A percentile compares a stretch with the other conserved stretches of the same genome.
These are phyloP conservation scores for Sciurus vulgaris DNA, from an alignment of 2,797 vertebrate species.

Conservation along the genomic window DNA sequence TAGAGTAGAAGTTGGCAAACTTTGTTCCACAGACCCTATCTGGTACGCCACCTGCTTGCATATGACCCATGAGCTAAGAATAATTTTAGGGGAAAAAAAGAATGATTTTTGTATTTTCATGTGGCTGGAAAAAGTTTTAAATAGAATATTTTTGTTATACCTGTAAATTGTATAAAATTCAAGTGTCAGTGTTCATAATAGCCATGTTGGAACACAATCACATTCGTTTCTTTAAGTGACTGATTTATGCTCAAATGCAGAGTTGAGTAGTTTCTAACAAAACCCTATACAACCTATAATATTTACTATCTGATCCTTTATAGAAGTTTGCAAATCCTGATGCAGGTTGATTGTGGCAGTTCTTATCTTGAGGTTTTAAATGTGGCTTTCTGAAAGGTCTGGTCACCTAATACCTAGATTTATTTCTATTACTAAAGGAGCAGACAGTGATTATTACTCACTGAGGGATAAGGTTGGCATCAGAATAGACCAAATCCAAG, in stretches of 20 bases:
- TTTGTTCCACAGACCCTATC: not conserved
- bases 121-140: conserved; percentile 1
- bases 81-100: not conserved
- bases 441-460: not conserved
- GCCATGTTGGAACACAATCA: not conserved
- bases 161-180: not conserved
- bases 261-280: not conserved
- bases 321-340: not conserved
- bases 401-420: conserved; percentile 1
- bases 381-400: not conserved
- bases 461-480: not conserved
- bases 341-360: not conserved
- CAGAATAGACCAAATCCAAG: conserved; percentile 27
- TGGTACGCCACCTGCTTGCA: not conserved
- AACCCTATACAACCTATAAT: not conserved
- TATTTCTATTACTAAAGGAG: conserved; percentile 58
- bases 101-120: conserved; percentile 29
- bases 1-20: not conserved
- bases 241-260: not conserved
- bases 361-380: conserved; percentile 41
- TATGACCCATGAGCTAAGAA: not conserved
- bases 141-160: not conserved
- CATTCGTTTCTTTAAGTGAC: not conserved
- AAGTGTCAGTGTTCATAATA: not conserved
- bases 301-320: not conserved